Evolutionary conservation across 92 coral and sea anemone species (phyloP), one percentile per base, ranked within the genome.

Genomic region (Micromussa lordhowensis): DNA sequence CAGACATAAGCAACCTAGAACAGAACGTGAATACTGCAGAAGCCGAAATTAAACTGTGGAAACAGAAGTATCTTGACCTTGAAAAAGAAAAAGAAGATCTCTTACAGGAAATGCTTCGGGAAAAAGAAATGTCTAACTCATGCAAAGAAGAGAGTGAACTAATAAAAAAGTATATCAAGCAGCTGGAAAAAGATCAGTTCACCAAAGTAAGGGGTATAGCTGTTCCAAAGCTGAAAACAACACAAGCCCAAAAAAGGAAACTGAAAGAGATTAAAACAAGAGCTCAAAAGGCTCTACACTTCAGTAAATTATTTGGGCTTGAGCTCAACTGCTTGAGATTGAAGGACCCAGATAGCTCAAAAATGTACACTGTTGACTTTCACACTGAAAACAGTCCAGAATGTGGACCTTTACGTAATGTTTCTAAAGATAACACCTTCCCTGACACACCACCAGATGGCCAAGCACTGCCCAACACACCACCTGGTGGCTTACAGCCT

Each of bases 211-310:
- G 70, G 29, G 91, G 91, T 5, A 72, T 30, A 54, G 59, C 88
- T 36, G 79, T 92, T 26, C 91, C 80, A 57, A 16, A 92, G 69
- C 86, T 91, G 21, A 88, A 88, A 78, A 15, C 94, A 78, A 80
- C 82, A 30, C 91, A 85, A 75, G 92, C 91, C 28, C 58, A 85
- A 51, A 82, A 91, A 59, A 86, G 79, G 71, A 91, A 86, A 36
- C 40, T 36, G 40, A 36, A 36, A 36, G 40, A 36, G n/a, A 58
- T 63, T 91, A 68, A 85, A 83, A 87, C 29, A 44, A 86, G 93
- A 76, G 93, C 93, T 30, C 88, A 86, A 78, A 92, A 92, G 40
- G 90, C 87, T 31, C 80, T 91, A 49, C 58, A 83, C 29, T 91
- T 88, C 82, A 57, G 76, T 26, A 36, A 38, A 4, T 49, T 83